These are phyloP conservation scores for Nebria brevicollis DNA, from an alignment of 2,888 invertebrate genomes.

Conservation along the genomic window DNA sequence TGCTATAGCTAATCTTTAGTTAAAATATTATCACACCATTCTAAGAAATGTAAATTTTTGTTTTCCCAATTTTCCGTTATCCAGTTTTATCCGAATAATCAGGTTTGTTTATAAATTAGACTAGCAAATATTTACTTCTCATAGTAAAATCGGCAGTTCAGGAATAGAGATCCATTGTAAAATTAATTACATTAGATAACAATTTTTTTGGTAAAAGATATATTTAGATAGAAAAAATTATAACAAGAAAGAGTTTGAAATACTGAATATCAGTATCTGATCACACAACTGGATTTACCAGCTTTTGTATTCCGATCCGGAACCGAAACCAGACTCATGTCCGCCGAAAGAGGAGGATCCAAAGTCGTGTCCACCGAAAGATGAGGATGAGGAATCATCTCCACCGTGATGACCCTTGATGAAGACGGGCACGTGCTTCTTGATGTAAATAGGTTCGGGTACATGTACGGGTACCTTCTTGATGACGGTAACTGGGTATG, in stretches of 20 bases:
- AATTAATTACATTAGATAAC: not conserved
- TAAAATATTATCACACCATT: too few species aligned
- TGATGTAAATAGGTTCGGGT: slow-evolving; percentile 60
- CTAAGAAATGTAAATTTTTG: too few species aligned
- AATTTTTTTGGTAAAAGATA: not conserved
- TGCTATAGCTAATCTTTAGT: too few species aligned
- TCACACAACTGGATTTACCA: slow-evolving; percentile 16
- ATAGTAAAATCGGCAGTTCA: not conserved
- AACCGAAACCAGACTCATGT: slow-evolving; percentile 10
- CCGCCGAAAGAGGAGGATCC: slow-evolving; percentile 14
- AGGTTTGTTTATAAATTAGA: too few species aligned
- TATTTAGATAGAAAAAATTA: not conserved
- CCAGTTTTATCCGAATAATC: too few species aligned
- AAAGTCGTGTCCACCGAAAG: slow-evolving; percentile 15
- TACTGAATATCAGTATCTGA: slow-evolving; percentile 10
- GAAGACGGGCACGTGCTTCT: slow-evolving; percentile 55
- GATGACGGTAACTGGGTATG: slow-evolving; percentile 63
- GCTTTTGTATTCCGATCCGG: slow-evolving; percentile 2
- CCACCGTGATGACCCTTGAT: slow-evolving; percentile 52
- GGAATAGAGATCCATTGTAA: not conserved
- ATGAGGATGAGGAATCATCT: slow-evolving; percentile 43
- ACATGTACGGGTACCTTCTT: slow-evolving; percentile 59
- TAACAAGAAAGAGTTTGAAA: slow-evolving; percentile 12
- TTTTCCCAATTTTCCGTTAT: too few species aligned
- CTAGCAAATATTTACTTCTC: too few species aligned